phyloP scores from a whole-genome alignment of 2,888 invertebrate species.

The Thalpophila matura region DNA sequence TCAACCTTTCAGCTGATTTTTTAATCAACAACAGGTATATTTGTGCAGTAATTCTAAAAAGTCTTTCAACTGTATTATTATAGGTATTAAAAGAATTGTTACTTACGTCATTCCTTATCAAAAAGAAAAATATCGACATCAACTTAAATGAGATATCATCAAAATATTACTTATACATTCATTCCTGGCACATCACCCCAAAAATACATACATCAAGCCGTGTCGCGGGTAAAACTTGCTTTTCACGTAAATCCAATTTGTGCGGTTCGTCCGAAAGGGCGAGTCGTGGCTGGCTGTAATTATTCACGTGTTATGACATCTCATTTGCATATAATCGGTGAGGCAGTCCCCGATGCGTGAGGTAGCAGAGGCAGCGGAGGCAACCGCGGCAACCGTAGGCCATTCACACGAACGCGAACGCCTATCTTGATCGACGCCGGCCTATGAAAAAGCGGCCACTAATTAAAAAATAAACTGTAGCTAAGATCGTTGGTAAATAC shows the following conservation, averaged over 20 bases:
- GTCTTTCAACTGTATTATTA: conserved; percentile 32
- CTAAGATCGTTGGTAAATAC: conserved; percentile 84
- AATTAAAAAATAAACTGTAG: conserved; percentile 89
- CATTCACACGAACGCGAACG: conserved; percentile 87
- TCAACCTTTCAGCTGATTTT: background rate
- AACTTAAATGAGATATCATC: conserved; percentile 63
- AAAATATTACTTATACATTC: conserved; percentile 58
- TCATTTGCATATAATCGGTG: conserved; percentile 90
- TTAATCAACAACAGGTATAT: conserved; percentile 1
- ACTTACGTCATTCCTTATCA: conserved; percentile 18
- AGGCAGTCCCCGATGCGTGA: conserved; percentile 86
- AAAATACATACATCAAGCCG: conserved; percentile 78
- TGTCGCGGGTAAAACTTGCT: conserved; percentile 83
- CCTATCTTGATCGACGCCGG: conserved; percentile 87
- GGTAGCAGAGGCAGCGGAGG: conserved; percentile 82
- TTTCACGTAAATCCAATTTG: conserved; percentile 90
- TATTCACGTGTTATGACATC: conserved; percentile 91
- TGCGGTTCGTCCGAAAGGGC: conserved; percentile 86
- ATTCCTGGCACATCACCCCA: conserved; percentile 62
- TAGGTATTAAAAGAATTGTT: conserved; percentile 28
- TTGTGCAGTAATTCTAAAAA: background rate
- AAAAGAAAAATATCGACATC: conserved; percentile 50
- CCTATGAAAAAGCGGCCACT: conserved; percentile 89
- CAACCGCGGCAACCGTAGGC: conserved; percentile 84
- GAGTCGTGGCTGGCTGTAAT: conserved; percentile 88